A percentile compares a stretch with the other conserved stretches of the same genome.
Evolutionary conservation across 2,113 vertebrate species (phyloP).

Genomic region (Hydrolagus affinis): DNA sequence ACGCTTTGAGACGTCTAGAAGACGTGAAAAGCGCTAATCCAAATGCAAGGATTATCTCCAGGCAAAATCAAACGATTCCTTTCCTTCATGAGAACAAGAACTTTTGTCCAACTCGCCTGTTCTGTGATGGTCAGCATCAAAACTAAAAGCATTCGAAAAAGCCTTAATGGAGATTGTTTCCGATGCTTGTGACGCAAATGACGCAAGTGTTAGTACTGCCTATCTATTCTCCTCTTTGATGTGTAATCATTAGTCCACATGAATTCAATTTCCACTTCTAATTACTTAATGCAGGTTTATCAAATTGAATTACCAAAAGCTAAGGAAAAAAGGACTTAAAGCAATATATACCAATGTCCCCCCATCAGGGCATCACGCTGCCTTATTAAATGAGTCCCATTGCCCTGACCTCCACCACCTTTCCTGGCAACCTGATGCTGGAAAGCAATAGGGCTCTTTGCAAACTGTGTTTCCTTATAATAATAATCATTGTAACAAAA

Average conservation of each 20-base stretch:
- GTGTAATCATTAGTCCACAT: constrained; percentile 14
- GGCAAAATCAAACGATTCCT: background rate
- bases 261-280: constrained; percentile 22
- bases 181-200: constrained; percentile 9
- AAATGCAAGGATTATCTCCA: too few relatives aligned
- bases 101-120: background rate
- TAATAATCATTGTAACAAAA: too few relatives aligned
- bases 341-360: background rate
- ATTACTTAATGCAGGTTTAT: constrained; percentile 22
- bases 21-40: too few relatives aligned
- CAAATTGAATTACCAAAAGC: background rate
- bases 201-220: background rate
- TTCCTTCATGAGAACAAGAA: background rate
- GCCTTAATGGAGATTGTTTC: too few relatives aligned
- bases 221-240: constrained; percentile 15
- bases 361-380: too few relatives aligned
- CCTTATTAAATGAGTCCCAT: too few relatives aligned
- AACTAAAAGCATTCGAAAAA: constrained; percentile 21
- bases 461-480: too few relatives aligned
- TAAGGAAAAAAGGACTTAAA: constrained; percentile 1
- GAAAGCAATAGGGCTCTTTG: too few relatives aligned
- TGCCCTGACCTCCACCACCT: too few relatives aligned
- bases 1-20: too few relatives aligned
- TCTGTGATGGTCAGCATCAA: constrained; percentile 2
- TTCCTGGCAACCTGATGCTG: too few relatives aligned